phyloP scores from a whole-genome alignment of 2,888 invertebrate species.

The Anoplius nigerrimus region DNA sequence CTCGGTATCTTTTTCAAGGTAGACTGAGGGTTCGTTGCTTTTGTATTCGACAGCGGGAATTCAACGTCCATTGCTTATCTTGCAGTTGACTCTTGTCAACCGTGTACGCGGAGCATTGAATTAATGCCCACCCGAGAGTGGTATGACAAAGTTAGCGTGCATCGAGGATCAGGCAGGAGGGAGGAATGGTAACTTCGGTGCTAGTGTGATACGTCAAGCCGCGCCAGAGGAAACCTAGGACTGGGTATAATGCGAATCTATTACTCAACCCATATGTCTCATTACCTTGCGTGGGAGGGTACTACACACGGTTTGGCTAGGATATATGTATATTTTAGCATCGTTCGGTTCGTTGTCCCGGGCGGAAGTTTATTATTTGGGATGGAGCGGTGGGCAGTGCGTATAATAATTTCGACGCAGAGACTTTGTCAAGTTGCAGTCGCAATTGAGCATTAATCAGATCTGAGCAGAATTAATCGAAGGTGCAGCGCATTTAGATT shows the following conservation, averaged over 20 bases:
- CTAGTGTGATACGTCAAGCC: slow-evolving; percentile 62
- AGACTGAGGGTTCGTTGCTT: too few species aligned
- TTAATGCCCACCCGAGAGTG: slow-evolving; percentile 34
- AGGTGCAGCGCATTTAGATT: background rate
- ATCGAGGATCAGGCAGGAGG: slow-evolving; percentile 9
- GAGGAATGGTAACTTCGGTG: background rate
- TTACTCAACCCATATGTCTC: slow-evolving; percentile 64
- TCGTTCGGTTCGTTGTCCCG: too few species aligned
- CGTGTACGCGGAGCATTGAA: slow-evolving; percentile 40
- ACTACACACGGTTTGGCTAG: too few species aligned
- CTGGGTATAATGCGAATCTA: slow-evolving; percentile 66
- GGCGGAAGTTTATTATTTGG: too few species aligned
- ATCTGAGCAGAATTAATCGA: too few species aligned
- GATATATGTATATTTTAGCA: too few species aligned
- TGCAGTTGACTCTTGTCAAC: slow-evolving; percentile 31
- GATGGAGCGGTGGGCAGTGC: too few species aligned
- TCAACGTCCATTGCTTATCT: slow-evolving; percentile 28
- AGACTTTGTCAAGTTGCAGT: too few species aligned
- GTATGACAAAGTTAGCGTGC: slow-evolving; percentile 30
- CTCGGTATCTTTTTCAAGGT: too few species aligned
- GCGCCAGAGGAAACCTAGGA: slow-evolving; percentile 52
- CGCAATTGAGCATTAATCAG: too few species aligned
- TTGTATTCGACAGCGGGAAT: too few species aligned
- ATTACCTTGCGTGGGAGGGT: slow-evolving; percentile 48
- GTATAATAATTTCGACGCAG: too few species aligned